phyloP scores from a whole-genome alignment of 2,888 invertebrate genomes.

The Dolichomitus sp. region DNA sequence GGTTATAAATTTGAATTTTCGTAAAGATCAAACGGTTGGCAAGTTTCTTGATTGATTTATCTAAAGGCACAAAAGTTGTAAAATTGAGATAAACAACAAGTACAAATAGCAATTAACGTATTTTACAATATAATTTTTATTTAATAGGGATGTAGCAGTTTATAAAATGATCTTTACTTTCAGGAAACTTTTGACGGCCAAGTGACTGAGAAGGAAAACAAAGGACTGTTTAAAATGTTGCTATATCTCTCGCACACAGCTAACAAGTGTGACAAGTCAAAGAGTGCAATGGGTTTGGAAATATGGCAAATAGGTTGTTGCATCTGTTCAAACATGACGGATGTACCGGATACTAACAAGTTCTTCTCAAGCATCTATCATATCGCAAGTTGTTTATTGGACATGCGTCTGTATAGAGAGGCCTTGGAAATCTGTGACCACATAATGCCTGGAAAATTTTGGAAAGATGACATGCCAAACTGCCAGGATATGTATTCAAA shows the following conservation, averaged over 20 bases:
- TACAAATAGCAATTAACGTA: background rate
- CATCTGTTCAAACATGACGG: slow-evolving; percentile 71
- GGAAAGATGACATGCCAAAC: slow-evolving; percentile 4
- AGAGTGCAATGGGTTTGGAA: slow-evolving; percentile 64
- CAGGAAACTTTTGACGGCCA: slow-evolving; percentile 60
- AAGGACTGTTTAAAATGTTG: slow-evolving; percentile 75
- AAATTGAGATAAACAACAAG: background rate
- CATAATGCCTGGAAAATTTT: slow-evolving; percentile 37
- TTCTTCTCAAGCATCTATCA: slow-evolving; percentile 78
- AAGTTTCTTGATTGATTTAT: background rate
- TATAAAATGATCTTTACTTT: slow-evolving; percentile 40
- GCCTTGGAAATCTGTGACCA: slow-evolving; percentile 73
- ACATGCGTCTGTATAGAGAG: slow-evolving; percentile 72
- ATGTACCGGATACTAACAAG: slow-evolving; percentile 72
- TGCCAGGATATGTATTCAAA: slow-evolving; percentile 10
- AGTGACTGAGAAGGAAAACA: slow-evolving; percentile 58
- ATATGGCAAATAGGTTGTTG: slow-evolving; percentile 71
- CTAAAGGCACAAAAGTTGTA: background rate
- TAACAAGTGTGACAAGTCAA: slow-evolving; percentile 69
- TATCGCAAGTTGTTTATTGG: slow-evolving; percentile 75
- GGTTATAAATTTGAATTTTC: slow-evolving; percentile 63
- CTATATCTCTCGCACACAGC: slow-evolving; percentile 75
- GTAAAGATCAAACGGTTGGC: background rate
- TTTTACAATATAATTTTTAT: background rate
- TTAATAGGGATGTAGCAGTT: background rate